These are phyloP conservation scores for Eustalomyia histrio DNA, from an alignment of 2,888 invertebrate genomes.

Conservation along the genomic window DNA sequence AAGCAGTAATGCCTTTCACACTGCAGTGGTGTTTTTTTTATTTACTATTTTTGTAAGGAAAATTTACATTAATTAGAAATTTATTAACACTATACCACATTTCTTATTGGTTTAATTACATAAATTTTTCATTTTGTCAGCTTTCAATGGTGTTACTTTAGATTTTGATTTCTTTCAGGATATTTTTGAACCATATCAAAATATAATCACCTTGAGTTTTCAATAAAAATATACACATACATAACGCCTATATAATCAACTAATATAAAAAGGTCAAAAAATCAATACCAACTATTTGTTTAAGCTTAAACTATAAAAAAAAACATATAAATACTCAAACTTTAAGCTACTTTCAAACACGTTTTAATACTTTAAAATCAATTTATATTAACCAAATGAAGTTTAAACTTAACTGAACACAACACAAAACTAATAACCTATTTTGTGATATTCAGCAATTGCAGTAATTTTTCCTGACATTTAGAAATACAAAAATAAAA, in stretches of 20 bases:
- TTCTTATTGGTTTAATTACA: too few species aligned
- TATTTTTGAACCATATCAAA: too few species aligned
- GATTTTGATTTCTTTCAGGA: too few species aligned
- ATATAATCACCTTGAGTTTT: constrained; percentile 49
- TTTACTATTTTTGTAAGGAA: too few species aligned
- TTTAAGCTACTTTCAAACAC: constrained; percentile 50
- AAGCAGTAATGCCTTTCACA: too few species aligned
- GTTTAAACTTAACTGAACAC: constrained; percentile 21
- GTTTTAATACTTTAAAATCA: constrained; percentile 38
- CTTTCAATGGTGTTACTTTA: too few species aligned
- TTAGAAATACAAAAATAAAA: constrained; percentile 46
- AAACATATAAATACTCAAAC: constrained; percentile 38
- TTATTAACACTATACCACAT: too few species aligned
- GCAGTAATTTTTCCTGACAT: constrained; percentile 62
- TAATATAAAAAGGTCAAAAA: constrained; percentile 53
- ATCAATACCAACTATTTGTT: constrained; percentile 52
- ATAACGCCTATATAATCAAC: neutral
- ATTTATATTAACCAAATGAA: neutral
- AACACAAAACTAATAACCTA: constrained; percentile 51
- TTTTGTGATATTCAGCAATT: constrained; percentile 49
- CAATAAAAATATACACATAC: constrained; percentile 16
- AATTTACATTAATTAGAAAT: too few species aligned
- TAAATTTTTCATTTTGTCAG: too few species aligned
- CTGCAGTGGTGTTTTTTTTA: too few species aligned
- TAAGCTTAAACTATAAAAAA: constrained; percentile 18